Base-by-base conservation (phyloP, 2,797 vertebrate genomes). In the Rhinoraja longicauda region DNA sequence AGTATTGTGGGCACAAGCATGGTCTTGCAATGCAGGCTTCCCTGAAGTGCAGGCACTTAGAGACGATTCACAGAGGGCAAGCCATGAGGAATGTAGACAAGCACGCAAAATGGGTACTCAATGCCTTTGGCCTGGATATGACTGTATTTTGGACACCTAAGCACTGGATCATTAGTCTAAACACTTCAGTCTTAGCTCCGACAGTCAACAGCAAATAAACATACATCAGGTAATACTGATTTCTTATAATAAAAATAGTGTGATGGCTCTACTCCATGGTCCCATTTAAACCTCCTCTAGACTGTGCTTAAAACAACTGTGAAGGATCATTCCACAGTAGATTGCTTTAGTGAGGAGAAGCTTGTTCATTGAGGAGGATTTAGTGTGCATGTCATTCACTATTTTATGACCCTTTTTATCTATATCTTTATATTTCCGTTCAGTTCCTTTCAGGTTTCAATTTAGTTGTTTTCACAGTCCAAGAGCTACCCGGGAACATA, bases 401-500 rank as follows among this genome's bases (percentile, higher is more conserved):
- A n/a, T 19, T 88, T 88, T 88, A 88, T 67, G 84, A 32, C 59
- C 59, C 84, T 88, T 88, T 88, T 88, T 64, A 88, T 88, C 84
- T 88, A 36, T 64, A 67, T 67, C 84, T 88, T 88, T 88, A 88
- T 67, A 67, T 88, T 88, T 88, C 84, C 84, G 84, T 17, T 67
- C 84, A 88, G 59, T 88, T 67, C 59, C 84, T 67, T 88, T 88
- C 88, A 77, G 84, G 84, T 88, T 88, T 88, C 59, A 88, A 67
- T 88, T 67, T 88, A 36, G 84, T 67, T 88, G 84, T 88, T 88
- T 88, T 88, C 84, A 88, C 84, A 88, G 84, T 17, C 29, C 59
- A 64, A 88, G 84, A 88, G 59, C n/a, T 88, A 88, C 15, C 62
- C 84, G 19, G 59, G 82, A 15, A 88, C 64, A 88, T 88, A 88